These are phyloP conservation scores for Macroglossus sobrinus DNA, from an alignment of 2,113 vertebrate species.

Conservation along the genomic window DNA sequence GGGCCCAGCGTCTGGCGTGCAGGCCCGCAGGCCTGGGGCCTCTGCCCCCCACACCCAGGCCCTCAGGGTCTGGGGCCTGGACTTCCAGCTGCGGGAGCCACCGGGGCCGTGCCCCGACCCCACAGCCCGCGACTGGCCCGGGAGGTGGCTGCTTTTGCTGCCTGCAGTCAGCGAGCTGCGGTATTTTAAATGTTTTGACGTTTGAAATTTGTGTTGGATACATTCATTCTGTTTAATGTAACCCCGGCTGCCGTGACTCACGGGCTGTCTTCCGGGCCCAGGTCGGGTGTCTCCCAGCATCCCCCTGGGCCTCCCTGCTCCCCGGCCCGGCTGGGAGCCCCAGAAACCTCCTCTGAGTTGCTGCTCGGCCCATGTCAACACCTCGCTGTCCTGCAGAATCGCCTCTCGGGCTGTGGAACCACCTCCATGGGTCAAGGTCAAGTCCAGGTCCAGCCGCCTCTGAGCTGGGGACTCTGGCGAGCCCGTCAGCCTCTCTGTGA, in stretches of 20 bases:
- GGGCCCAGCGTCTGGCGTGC: background rate
- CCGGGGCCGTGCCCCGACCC: background rate
- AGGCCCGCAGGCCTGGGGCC: background rate
- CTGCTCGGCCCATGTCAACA: fast-evolving
- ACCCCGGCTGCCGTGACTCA: background rate
- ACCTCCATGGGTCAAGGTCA: background rate
- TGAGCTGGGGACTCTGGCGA: background rate
- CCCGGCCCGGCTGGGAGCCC: too few species aligned
- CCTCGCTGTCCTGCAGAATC: background rate
- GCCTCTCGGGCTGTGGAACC: too few species aligned
- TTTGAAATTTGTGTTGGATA: slow-evolving; percentile 55
- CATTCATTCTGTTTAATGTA: background rate
- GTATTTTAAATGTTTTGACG: slow-evolving; percentile 56
- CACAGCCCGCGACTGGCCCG: background rate
- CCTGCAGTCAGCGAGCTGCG: background rate
- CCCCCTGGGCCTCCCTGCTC: too few species aligned
- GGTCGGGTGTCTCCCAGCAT: background rate
- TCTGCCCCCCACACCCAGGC: fast-evolving
- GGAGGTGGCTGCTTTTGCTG: background rate
- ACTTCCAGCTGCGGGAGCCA: fast-evolving
- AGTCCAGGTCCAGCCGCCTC: background rate
- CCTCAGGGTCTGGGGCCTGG: background rate
- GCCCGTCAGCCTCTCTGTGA: background rate
- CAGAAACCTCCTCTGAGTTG: background rate
- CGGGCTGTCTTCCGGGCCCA: background rate